Evolutionary conservation across 1,140 invertebrate species (phyloP), one percentile per base, ranked within the genome.

Genomic region (Anoplophora glabripennis): DNA sequence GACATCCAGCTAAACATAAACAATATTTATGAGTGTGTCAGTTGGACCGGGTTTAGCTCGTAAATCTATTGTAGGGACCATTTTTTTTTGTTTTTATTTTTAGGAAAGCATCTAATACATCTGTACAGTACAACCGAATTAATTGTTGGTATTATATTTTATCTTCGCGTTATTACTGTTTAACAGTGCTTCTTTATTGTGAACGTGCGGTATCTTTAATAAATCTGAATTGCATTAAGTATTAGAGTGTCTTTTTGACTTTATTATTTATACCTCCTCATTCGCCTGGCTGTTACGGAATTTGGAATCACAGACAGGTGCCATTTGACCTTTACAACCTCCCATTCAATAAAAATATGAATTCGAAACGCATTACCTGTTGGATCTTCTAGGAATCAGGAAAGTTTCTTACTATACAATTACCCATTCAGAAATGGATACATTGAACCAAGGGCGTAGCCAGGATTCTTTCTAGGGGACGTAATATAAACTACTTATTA

Each of bases 21-120:
- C 70, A 71, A 72, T 73, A 73, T 73, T 73, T 73, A 73, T 72
- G 70, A 68, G 54, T 57, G 64, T 69, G 71, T 72, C 71, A 73
- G 65, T 60, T 65, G 65, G 62, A 60, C 66, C 65, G 47, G 68
- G 60, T 71, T 70, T 63, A 60, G 59, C 51, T 73, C 71, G 66
- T 73, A 73, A 73, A 73, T 73, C 71, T 71, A 68, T 70, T 69
- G 64, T 64, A 47, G 60, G 65, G 52, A 18, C 57, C 48, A 28
- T 28, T 64, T 64, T 69, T 68, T 66, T 64, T 63, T 55, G 53
- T 42, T 47, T 14, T 11, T 53, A 41, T 41, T 54, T 54, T 41
- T 54, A 38, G 37, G 38, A 41, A 54, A 33, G 52, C 35, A 37
- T 54, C 52, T 54, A 54, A 54, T 44, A 41, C 52, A 44, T 44